Base-by-base conservation (phyloP, 2,888 invertebrate genomes). In the Isoperla grammatica region DNA sequence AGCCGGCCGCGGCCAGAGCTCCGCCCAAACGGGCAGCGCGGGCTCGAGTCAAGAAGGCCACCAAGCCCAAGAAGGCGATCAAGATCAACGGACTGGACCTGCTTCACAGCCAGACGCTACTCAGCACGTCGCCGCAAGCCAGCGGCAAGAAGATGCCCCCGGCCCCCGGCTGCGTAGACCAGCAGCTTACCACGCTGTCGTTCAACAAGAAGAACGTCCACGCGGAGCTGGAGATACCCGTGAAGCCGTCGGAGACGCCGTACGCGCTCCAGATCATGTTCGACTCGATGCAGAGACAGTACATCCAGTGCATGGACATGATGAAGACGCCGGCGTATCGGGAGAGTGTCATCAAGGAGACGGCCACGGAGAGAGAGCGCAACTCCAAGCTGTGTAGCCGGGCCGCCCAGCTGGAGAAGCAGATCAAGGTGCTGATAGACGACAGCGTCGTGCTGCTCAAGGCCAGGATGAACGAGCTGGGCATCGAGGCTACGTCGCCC, bases 161-260 rank as follows among this genome's bases (percentile, higher is more conserved):
- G 29, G 93, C 93, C 49, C 93, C 92, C 9, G 95, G 95, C 57
- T 92, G 92, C 72, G 90, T 95, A 61, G 94, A 92, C 74, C 93
- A 94, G 73, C 91, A 93, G 67, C 77, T 95, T 61, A 90, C 92
- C 2, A 85, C 88, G 46, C 77, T 93, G 56, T 79, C 80, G 68
- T 79, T 84, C 70, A 84, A 84, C 71, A 79, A 85, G 61, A 75
- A 79, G 20, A 77, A 79, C 49, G 81, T 88, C 63, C 93, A 94
- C 73, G 84, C 86, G 58, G 93, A 93, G 76, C 77, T 93, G 67
- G 87, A 89, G 68, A 90, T 91, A 74, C 90, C 92, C 53, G 79
- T 83, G 63, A 83, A 86, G 63, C 89, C 90, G 40, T 80, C 85
- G 67, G 84, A 83, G 63, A 87, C 90, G 56, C 93, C 93, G 1